These are phyloP conservation scores for Platycercus adscitus DNA, from an alignment of 2,113 vertebrate genomes.

Conservation along the genomic window DNA sequence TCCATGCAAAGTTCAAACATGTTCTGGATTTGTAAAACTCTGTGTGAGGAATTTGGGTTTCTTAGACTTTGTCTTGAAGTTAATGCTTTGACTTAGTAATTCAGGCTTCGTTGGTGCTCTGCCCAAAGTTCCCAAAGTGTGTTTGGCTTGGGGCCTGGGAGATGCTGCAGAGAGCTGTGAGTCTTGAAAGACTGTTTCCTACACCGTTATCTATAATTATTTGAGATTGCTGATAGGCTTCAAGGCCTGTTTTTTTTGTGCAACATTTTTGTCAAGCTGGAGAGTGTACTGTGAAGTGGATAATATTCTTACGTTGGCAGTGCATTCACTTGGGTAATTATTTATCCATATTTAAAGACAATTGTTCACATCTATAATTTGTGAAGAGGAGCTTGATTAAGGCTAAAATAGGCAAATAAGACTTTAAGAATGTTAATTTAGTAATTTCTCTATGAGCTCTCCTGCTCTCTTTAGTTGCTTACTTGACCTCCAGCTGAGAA, in stretches of 20 bases:
- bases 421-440: slow-evolving; percentile 34
- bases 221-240: neutral
- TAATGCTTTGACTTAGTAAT: neutral
- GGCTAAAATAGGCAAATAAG: neutral
- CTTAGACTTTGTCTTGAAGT: neutral
- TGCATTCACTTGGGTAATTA: neutral
- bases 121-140: neutral
- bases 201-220: neutral
- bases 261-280: neutral
- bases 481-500: slow-evolving; percentile 1
- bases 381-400: neutral
- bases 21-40: neutral
- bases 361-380: neutral
- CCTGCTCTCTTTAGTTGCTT: neutral
- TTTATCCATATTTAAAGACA: neutral
- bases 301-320: neutral
- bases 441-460: neutral
- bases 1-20: neutral
- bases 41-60: neutral
- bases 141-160: neutral
- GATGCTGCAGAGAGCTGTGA: neutral
- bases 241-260: neutral
- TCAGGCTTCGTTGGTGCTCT: neutral
- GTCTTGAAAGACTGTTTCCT: neutral
- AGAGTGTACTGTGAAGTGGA: neutral